A percentile compares a stretch with the other conserved stretches of the same genome.
These are phyloP conservation scores for Gallinago jamesoni DNA, from an alignment of 2,113 vertebrate genomes.

Conservation along the genomic window DNA sequence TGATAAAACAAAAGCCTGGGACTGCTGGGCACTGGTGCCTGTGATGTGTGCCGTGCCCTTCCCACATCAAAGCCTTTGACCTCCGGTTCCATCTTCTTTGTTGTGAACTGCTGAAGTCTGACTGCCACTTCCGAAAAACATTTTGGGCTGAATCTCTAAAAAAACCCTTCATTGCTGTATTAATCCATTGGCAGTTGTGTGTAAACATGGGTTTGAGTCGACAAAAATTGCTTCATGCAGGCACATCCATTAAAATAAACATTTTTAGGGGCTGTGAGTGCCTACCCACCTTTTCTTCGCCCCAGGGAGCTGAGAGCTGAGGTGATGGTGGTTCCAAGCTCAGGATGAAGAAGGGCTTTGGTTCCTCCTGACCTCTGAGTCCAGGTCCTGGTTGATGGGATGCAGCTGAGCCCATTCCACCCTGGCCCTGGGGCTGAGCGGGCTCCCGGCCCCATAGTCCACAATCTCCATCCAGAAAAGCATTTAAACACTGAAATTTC, in stretches of 20 bases:
- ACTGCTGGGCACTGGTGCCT: background rate
- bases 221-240: background rate
- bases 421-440: background rate
- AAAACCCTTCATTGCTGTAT: background rate
- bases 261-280: background rate
- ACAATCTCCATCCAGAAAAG: background rate
- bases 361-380: background rate
- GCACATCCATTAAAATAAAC: background rate
- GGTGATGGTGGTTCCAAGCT: background rate
- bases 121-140: slow-evolving; percentile 3
- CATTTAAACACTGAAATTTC: background rate
- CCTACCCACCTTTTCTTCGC: background rate
- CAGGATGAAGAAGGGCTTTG: background rate
- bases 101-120: slow-evolving; percentile 10
- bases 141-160: background rate
- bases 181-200: background rate
- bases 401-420: background rate
- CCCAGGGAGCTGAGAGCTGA: background rate
- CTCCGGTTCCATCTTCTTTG: slow-evolving; percentile 10
- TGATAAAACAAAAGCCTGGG: slow-evolving; percentile 48
- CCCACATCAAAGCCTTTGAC: slow-evolving; percentile 46
- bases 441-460: background rate
- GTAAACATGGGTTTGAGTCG: background rate
- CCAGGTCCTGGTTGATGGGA: background rate
- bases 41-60: slow-evolving; percentile 18